Base-by-base conservation (phyloP, 2,113 vertebrate species). In the Cynoglossus semilaevis region DNA sequence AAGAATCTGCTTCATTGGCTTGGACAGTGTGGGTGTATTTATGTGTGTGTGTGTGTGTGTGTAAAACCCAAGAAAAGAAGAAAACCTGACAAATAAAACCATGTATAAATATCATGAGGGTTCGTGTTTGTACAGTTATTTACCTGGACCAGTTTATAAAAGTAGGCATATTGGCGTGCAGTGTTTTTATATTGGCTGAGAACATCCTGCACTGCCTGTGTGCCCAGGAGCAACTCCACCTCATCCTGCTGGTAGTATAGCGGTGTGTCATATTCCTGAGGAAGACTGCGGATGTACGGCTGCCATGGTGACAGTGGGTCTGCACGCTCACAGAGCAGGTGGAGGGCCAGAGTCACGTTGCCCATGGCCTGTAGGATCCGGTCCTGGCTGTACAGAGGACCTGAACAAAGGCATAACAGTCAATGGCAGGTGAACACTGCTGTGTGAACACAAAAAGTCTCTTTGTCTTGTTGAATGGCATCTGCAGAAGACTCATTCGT, bases 101-200 rank as follows among this genome's bases (percentile, higher is more conserved):
- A 36, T 36, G 35, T 36, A n/a, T n/a, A n/a, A n/a, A n/a, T n/a
- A n/a, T 36, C 5, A 36, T 38, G 9, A 40, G 38, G 49, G 44
- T 13, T 8, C 41, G 44, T 19, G 13, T 18, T 11, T 11, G 40
- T 46, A 42, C 11, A 1, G 34, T 5, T 41, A 22, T 52, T 5
- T 85, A 99, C 97, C 91, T 98, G 96, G 47, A 98, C 87, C 76
- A 99, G 93, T 83, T 94, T 98, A 88, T 96, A 98, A 91, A 99
- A 99, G 86, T 99, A 99, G 4, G 97, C 96, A 7, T 99, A 99
- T 72, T 99, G 97, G 5, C 97, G 94, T 3, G 95, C 96, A 1
- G 95, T 98, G 86, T 98, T 99, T 87, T 98, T 99, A 58, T 97
- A 99, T 81, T 99, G 97, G 88, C 92, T 98, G 64, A 97, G 93